A percentile compares a stretch with the other conserved stretches of the same genome.
Conservation (phyloP, 2,888 invertebrate species). For the Alcis repandata region DNA sequence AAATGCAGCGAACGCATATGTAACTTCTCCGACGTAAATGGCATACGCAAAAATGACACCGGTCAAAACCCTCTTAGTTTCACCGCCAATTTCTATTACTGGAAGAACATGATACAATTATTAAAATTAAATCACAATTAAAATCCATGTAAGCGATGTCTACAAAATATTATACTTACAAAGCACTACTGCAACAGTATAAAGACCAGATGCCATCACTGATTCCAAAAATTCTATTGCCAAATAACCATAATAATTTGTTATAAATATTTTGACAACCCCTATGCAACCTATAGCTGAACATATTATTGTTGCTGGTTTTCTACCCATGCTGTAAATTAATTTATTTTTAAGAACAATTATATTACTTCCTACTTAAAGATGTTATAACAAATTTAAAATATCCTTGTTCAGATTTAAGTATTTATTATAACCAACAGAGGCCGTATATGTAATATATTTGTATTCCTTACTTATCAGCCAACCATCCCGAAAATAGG, state of each 20-base stretch:
- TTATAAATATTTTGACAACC: conserved; percentile 66
- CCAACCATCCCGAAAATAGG: conserved; percentile 86
- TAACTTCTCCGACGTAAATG: conserved; percentile 71
- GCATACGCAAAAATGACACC: conserved; percentile 74
- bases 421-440: neutral
- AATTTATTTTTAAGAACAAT: neutral
- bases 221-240: conserved; percentile 73
- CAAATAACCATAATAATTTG: conserved; percentile 66
- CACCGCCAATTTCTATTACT: conserved; percentile 77
- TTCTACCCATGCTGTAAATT: conserved; percentile 71
- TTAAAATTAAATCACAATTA: neutral
- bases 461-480: conserved; percentile 81
- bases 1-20: conserved; percentile 70
- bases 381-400: no score
- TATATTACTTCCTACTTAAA: conserved; percentile 65
- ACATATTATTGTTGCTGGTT: conserved; percentile 70
- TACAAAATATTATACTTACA: conserved; percentile 57
- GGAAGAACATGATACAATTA: conserved; percentile 46
- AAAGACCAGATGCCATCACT: conserved; percentile 70
- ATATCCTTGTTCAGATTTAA: no score
- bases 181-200: conserved; percentile 72
- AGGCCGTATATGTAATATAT: neutral
- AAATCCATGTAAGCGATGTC: neutral
- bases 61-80: conserved; percentile 68
- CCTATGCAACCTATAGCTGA: conserved; percentile 70